Evolutionary conservation across 2,888 invertebrate species (phyloP).

Genomic region (Neoitamus cyanurus): DNA sequence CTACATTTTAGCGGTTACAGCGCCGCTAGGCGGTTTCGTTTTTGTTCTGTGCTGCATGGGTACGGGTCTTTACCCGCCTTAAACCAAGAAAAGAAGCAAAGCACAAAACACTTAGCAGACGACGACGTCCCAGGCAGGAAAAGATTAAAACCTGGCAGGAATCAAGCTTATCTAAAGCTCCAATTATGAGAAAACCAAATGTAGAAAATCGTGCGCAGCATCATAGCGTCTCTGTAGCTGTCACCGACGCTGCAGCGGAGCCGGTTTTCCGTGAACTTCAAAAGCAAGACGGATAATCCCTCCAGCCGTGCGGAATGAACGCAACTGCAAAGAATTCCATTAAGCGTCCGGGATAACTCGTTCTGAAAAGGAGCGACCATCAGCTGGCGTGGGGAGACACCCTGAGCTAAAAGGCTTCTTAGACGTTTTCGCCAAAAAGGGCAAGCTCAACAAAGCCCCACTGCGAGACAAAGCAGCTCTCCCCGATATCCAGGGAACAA

Average conservation of each 20-base stretch:
- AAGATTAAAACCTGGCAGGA: background rate
- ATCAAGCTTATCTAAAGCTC: background rate
- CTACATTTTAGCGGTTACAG: background rate
- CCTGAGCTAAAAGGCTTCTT: background rate
- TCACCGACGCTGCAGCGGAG: background rate
- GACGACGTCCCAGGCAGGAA: background rate
- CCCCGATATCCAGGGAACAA: background rate
- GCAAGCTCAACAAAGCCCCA: background rate
- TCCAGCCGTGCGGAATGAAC: background rate
- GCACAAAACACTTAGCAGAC: background rate
- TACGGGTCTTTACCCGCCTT: background rate
- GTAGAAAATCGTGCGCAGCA: background rate
- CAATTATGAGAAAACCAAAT: background rate
- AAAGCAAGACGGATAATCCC: background rate
- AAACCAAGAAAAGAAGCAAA: background rate
- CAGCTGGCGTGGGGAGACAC: background rate
- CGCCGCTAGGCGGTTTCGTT: background rate
- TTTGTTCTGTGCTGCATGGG: background rate
- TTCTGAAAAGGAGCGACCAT: background rate
- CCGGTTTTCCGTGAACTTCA: background rate
- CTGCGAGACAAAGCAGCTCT: background rate
- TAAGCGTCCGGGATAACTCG: background rate
- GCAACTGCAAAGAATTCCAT: conserved; percentile 22
- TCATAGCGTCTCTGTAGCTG: background rate
- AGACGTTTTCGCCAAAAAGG: background rate